phyloP scores from a whole-genome alignment of 2,113 vertebrate species.

The Aspidoscelis tigris region DNA sequence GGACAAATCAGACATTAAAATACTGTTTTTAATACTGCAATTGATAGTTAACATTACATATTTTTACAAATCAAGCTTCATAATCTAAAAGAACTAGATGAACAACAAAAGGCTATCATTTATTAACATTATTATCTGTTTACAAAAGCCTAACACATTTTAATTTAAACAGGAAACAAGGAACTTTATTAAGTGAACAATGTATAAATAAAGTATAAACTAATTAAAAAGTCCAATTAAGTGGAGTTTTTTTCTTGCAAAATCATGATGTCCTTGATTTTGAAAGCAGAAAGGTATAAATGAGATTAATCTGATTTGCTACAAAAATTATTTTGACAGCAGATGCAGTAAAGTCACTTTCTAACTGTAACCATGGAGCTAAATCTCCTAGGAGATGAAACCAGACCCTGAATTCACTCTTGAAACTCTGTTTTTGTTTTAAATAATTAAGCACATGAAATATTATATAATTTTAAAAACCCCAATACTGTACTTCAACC shows the following conservation, averaged over 20 bases:
- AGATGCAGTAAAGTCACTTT: background rate
- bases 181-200: background rate
- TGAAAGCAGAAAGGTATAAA: background rate
- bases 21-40: background rate
- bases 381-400: background rate
- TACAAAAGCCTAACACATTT: background rate
- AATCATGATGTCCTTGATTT: background rate
- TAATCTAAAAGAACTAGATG: slow-evolving; percentile 19
- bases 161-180: background rate
- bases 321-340: background rate
- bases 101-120: background rate
- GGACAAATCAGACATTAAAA: slow-evolving; percentile 27
- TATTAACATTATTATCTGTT: background rate
- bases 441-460: background rate
- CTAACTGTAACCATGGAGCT: background rate
- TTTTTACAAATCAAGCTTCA: slow-evolving; percentile 17
- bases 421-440: background rate
- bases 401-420: background rate
- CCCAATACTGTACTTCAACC: no score
- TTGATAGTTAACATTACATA: background rate
- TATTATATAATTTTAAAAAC: background rate
- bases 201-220: background rate
- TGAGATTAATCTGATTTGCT: background rate
- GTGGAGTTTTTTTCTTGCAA: background rate
- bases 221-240: background rate